Evolutionary conservation across 64 coral and sea anemone species (phyloP).

Genomic region (Montipora efflorescens): DNA sequence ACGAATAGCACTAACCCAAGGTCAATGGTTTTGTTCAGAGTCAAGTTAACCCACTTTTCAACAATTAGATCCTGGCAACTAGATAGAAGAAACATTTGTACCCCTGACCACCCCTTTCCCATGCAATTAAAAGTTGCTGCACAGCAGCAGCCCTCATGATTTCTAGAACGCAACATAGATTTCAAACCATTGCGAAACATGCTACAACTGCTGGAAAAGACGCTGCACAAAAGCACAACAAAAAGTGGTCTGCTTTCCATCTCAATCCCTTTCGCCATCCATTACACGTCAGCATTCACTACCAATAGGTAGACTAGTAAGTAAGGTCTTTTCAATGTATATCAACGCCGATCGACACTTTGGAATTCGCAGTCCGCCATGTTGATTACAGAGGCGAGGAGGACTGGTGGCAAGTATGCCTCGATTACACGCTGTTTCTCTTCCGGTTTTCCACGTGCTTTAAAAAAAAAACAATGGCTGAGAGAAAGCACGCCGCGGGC

Average conservation of each 20-base stretch:
- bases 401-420: too few relatives aligned
- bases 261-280: too few relatives aligned
- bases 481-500: too few relatives aligned
- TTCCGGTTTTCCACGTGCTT: too few relatives aligned
- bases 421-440: too few relatives aligned
- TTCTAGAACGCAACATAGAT: conserved; percentile 50
- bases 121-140: conserved; percentile 59
- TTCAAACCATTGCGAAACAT: conserved; percentile 49
- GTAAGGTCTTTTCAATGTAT: too few relatives aligned
- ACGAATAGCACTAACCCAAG: conserved; percentile 24
- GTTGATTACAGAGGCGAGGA: too few relatives aligned
- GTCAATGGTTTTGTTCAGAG: conserved; percentile 32
- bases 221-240: conserved; percentile 22
- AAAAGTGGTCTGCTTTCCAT: background rate
- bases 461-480: too few relatives aligned
- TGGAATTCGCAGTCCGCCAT: too few relatives aligned
- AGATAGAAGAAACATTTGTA: conserved; percentile 59
- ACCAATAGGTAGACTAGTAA: too few relatives aligned
- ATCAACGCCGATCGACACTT: too few relatives aligned
- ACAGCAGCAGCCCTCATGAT: background rate
- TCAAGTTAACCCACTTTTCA: conserved; percentile 44
- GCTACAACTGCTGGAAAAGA: conserved; percentile 48
- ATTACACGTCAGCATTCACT: too few relatives aligned
- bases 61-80: conserved; percentile 58
- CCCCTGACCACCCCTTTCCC: conserved; percentile 54